Conservation (phyloP, 2,888 invertebrate species). For the Athalia circularis region DNA sequence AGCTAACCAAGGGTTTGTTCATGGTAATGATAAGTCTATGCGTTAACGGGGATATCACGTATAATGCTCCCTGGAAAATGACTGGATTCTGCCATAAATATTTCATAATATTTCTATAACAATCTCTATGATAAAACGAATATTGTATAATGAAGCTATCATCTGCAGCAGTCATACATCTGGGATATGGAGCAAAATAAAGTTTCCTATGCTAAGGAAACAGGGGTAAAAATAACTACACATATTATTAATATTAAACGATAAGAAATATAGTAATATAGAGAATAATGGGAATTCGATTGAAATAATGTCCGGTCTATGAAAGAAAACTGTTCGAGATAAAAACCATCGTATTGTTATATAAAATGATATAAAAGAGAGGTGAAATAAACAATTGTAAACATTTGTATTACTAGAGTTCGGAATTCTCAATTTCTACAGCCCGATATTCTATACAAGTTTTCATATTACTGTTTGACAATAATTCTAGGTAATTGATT, state of each 20-base stretch:
- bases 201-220: slow-evolving; percentile 2
- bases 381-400: slow-evolving; percentile 42
- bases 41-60: slow-evolving; percentile 17
- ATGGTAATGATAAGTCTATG: slow-evolving; percentile 12
- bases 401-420: slow-evolving; percentile 41
- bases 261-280: slow-evolving; percentile 37
- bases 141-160: slow-evolving; percentile 18
- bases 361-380: slow-evolving; percentile 30
- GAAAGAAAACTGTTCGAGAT: slow-evolving; percentile 33
- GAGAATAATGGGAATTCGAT: slow-evolving; percentile 32
- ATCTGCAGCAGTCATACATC: slow-evolving; percentile 18
- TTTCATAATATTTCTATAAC: slow-evolving; percentile 33
- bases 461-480: neutral
- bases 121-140: slow-evolving; percentile 6
- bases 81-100: slow-evolving; percentile 33
- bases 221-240: slow-evolving; percentile 25
- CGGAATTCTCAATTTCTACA: slow-evolving; percentile 13
- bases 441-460: neutral
- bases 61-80: slow-evolving; percentile 25
- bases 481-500: neutral
- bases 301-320: slow-evolving; percentile 35
- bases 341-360: slow-evolving; percentile 38
- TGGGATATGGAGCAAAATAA: slow-evolving; percentile 7
- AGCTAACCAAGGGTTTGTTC: slow-evolving; percentile 8
- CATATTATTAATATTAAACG: slow-evolving; percentile 36